Conservation (phyloP, 1,140 invertebrate genomes). For the Psix sp. region DNA sequence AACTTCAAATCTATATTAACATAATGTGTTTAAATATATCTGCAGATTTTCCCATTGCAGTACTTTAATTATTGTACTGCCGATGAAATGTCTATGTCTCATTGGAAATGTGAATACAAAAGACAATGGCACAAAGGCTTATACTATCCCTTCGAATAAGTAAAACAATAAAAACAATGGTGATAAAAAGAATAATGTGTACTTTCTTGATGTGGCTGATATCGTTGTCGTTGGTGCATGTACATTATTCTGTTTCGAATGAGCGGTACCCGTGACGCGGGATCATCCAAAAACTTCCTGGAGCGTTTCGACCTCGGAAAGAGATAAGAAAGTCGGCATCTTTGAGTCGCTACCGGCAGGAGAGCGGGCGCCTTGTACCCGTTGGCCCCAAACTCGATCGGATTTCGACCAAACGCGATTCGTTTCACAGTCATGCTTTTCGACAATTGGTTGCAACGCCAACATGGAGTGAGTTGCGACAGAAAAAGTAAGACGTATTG, state of each 20-base stretch:
- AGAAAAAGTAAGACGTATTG: slow-evolving; percentile 37
- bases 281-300: slow-evolving; percentile 65
- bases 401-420: slow-evolving; percentile 61
- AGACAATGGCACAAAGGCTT: slow-evolving; percentile 66
- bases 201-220: slow-evolving; percentile 59
- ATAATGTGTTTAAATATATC: no score
- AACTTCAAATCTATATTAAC: no score
- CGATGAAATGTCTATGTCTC: slow-evolving; percentile 28
- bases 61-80: slow-evolving; percentile 37
- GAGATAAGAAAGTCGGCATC: slow-evolving; percentile 72
- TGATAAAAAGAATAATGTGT: slow-evolving; percentile 53
- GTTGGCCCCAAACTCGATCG: slow-evolving; percentile 61
- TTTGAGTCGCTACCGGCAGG: slow-evolving; percentile 67
- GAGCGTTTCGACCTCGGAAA: slow-evolving; percentile 69
- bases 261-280: slow-evolving; percentile 57
- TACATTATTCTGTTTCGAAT: slow-evolving; percentile 46
- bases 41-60: slow-evolving; percentile 12
- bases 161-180: slow-evolving; percentile 54
- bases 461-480: slow-evolving; percentile 34
- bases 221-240: slow-evolving; percentile 53
- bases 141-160: slow-evolving; percentile 39
- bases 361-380: slow-evolving; percentile 61
- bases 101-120: slow-evolving; percentile 56
- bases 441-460: slow-evolving; percentile 51
- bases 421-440: slow-evolving; percentile 59